Percentiles rank a stretch among this genome's conserved stretches.
Evolutionary conservation across 2,888 invertebrate species (phyloP).

Genomic region (Pollenia griseotomentosa): DNA sequence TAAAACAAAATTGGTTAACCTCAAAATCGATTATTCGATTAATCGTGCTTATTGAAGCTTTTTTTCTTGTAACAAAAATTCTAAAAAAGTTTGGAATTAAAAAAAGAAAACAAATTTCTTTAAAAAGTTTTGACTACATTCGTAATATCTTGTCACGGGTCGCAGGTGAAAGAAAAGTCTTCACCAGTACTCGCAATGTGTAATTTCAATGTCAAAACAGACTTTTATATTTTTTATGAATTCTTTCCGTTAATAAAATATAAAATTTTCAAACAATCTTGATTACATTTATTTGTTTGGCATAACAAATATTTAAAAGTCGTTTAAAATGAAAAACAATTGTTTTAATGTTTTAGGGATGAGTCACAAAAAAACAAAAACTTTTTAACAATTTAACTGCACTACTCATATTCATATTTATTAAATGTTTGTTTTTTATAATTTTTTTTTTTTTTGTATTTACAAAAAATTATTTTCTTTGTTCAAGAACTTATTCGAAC

Average conservation of each 20-base stretch:
- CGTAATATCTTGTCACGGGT: too few relatives aligned
- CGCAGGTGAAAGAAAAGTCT: too few relatives aligned
- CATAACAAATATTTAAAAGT: slow-evolving; percentile 1
- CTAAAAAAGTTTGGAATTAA: too few relatives aligned
- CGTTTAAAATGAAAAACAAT: neutral
- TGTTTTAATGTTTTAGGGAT: neutral
- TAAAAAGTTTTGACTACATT: too few relatives aligned
- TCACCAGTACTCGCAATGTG: too few relatives aligned
- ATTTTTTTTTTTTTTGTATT: neutral
- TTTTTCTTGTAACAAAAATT: too few relatives aligned
- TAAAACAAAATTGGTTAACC: too few relatives aligned
- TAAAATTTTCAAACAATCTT: slow-evolving; percentile 1
- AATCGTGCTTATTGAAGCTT: too few relatives aligned
- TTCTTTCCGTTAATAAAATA: slow-evolving; percentile 24
- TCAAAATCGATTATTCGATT: too few relatives aligned
- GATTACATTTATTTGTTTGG: slow-evolving; percentile 32
- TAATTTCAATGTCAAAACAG: too few relatives aligned
- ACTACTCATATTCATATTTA: slow-evolving; percentile 3
- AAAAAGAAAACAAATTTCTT: too few relatives aligned
- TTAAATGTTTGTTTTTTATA: slow-evolving; percentile 19
- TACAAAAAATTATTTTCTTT: slow-evolving; percentile 37
- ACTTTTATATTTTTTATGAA: neutral
- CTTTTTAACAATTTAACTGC: neutral
- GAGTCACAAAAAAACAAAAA: slow-evolving; percentile 21
- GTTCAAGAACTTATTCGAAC: slow-evolving; percentile 1